Evolutionary conservation across 2,797 vertebrate genomes (phyloP), one percentile per base, ranked within the genome.

Genomic region (Tenualosa thibaudeaui): DNA sequence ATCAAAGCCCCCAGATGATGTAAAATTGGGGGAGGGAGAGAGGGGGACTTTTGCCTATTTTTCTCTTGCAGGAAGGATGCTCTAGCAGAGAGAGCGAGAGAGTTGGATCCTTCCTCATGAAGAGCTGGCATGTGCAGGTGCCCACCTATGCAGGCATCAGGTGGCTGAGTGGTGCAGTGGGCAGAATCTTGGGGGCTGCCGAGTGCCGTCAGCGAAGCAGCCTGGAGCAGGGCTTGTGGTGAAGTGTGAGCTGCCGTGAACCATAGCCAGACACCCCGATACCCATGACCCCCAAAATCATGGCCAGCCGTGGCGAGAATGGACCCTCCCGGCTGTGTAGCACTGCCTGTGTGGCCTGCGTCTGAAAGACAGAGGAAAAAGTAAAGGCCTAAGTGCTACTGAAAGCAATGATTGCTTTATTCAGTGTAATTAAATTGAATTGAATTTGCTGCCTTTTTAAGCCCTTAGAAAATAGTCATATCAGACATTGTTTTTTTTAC

Each of bases 211-310:
- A 94, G 91, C 92, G 92, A 40, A 95, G 89, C 83, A 96, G 92
- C 84, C 90, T 91, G 53, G 88, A 87, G 0, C 93, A 90, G 0
- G 95, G 95, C 87, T 95, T 95, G 92, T 86, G 92, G 91, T 94
- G 88, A 85, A 94, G 91, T 0, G 93, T 93, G 86, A 96, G 94
- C 82, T 96, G 95, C 49, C 92, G 94, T 26, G 93, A 92, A 89
- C 95, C 94, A 93, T 96, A 95, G 51, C 95, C 92, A 0, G 94
- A 96, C 93, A 96, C 85, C 84, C 94, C 92, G 0, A 95, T 87
- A 49, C 95, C 96, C 90, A 93, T 89, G 15, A 96, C 62, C 5
- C 95, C 95, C 86, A 96, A 88, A 85, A 95, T 87, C 90, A 94
- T 4, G 81, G 95, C 95, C 88, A 93, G 81, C 13, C 92, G 78